Percentiles rank a stretch among this genome's conserved stretches.
Evolutionary conservation across 1,140 invertebrate genomes (phyloP).

Genomic region (Diabrotica virgifera): DNA sequence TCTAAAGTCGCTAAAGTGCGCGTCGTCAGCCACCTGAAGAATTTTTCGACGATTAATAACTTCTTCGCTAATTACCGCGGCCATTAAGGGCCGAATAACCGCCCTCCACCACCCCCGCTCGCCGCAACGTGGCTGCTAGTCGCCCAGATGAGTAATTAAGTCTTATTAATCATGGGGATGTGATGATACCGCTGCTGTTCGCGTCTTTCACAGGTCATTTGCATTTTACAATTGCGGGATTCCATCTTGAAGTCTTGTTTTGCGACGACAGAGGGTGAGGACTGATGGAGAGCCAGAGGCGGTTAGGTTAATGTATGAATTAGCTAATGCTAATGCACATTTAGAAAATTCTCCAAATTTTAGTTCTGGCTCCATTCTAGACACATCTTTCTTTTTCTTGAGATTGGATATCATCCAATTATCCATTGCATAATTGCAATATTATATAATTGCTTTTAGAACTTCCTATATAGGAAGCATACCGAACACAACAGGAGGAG

Average conservation of each 20-base stretch:
- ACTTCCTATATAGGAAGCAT: too few relatives aligned
- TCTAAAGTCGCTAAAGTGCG: not conserved
- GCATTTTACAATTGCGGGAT: slow-evolving; percentile 1
- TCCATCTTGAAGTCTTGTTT: slow-evolving; percentile 2
- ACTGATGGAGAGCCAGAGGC: not conserved
- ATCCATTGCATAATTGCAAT: too few relatives aligned
- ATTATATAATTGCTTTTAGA: too few relatives aligned
- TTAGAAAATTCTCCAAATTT: too few relatives aligned
- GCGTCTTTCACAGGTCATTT: not conserved
- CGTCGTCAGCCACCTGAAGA: not conserved
- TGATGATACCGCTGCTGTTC: not conserved
- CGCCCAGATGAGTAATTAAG: not conserved
- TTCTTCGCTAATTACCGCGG: not conserved
- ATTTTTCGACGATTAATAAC: not conserved
- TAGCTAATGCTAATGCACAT: too few relatives aligned
- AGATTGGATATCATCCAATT: too few relatives aligned
- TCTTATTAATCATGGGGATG: not conserved
- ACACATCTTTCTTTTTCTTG: too few relatives aligned
- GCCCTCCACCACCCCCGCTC: too few relatives aligned
- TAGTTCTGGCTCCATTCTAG: too few relatives aligned
- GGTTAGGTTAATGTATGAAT: too few relatives aligned
- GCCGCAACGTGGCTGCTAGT: not conserved
- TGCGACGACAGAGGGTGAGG: not conserved
- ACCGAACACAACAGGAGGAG: too few relatives aligned
- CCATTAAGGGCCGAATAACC: not conserved